Conservation (phyloP, 1,140 invertebrate genomes). For the Dufourea novaeangliae region DNA sequence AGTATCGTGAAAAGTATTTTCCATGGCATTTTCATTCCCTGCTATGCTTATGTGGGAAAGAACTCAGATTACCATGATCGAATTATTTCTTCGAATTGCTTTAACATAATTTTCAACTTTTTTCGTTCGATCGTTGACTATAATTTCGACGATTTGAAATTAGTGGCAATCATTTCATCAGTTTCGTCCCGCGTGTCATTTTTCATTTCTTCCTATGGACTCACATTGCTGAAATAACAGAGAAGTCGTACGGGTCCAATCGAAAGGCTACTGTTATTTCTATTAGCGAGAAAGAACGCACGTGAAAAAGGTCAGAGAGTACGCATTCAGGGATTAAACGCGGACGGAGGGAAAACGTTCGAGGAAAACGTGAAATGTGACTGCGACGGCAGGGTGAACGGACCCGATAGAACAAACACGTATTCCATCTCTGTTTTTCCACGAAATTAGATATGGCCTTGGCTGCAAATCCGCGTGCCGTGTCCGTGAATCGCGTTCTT, state of each 20-base stretch:
- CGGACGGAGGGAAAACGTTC: neutral
- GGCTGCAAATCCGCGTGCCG: constrained; percentile 3
- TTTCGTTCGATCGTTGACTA: no score
- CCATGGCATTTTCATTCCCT: no score
- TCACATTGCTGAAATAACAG: neutral
- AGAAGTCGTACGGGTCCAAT: neutral
- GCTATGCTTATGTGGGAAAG: no score
- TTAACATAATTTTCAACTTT: no score
- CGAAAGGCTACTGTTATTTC: neutral
- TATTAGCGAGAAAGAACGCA: neutral
- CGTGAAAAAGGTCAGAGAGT: neutral
- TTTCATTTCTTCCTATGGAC: neutral
- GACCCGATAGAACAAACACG: neutral
- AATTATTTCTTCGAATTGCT: no score
- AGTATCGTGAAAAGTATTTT: no score
- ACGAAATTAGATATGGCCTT: constrained; percentile 2
- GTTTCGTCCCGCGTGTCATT: neutral
- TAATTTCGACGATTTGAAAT: no score
- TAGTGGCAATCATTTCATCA: no score
- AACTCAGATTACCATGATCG: no score
- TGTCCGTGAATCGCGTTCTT: constrained; percentile 11
- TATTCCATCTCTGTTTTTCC: neutral
- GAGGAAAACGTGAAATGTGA: neutral
- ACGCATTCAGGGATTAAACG: neutral
- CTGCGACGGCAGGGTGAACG: neutral